Base-by-base conservation (phyloP, 1,140 invertebrate genomes). In the Micrasema minimum region DNA sequence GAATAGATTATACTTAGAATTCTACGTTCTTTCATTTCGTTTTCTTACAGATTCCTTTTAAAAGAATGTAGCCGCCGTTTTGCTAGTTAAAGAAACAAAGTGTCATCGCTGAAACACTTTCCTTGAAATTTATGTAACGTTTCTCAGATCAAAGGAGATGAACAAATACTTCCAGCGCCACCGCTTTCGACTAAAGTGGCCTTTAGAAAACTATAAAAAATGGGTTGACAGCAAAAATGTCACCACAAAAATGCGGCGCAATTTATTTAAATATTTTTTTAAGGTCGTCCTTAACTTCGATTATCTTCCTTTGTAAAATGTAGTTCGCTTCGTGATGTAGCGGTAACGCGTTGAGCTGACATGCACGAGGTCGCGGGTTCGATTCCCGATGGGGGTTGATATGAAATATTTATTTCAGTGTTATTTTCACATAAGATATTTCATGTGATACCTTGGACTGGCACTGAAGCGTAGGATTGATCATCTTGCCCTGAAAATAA, bases 41-140 rank as follows among this genome's bases (percentile, higher is more conserved):
- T n/a, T n/a, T n/a, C n/a, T n/a, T n/a, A n/a, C n/a, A n/a, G n/a
- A n/a, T n/a, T n/a, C n/a, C n/a, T n/a, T n/a, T n/a, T n/a, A n/a
- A n/a, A n/a, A n/a, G n/a, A n/a, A n/a, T n/a, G n/a, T n/a, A n/a
- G n/a, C n/a, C n/a, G n/a, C n/a, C n/a, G n/a, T n/a, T n/a, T n/a
- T n/a, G n/a, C n/a, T n/a, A n/a, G n/a, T n/a, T 11, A 51, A 20
- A 50, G 46, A 51, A 20, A 51, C 12, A 10, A 20, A 51, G 20
- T 23, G 20, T 11, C 20, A 12, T 23, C 48, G 20, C 20, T 51
- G 48, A 51, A 23, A 51, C 48, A 51, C 48, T 51, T 51, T 51
- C 48, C 48, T 51, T 51, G 16, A 51, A 51, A 51, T 51, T 51
- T 20, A 51, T 51, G 48, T 51, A 23, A 51, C 48, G 48, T 18